Conservation (phyloP, 2,797 vertebrate genomes). For the Coregonus sp. region DNA sequence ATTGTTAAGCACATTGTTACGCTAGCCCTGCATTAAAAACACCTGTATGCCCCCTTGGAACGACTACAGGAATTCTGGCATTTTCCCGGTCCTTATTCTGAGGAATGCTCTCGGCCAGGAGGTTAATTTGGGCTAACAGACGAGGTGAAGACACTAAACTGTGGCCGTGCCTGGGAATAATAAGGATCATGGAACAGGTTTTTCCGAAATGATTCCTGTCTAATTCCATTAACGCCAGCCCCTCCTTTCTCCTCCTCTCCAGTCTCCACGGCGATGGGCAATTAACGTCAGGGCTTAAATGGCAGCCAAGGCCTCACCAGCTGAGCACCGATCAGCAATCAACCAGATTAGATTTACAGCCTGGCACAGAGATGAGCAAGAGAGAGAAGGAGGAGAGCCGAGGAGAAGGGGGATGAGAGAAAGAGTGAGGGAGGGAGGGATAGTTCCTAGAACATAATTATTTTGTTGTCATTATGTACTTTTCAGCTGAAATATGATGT, state of each 20-base stretch:
- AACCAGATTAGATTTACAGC: constrained; percentile 8
- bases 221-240: constrained; percentile 27
- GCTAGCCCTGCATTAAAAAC: neutral
- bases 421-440: neutral
- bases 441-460: neutral
- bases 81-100: neutral
- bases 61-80: neutral
- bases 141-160: constrained; percentile 15
- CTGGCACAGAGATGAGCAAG: neutral
- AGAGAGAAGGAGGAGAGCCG: neutral
- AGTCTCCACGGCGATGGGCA: neutral
- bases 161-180: constrained; percentile 34
- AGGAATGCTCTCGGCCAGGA: neutral
- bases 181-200: constrained; percentile 12
- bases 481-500: neutral
- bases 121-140: constrained; percentile 6
- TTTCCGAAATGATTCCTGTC: neutral
- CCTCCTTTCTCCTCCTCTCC: neutral
- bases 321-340: constrained; percentile 9
- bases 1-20: neutral
- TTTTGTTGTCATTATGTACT: neutral
- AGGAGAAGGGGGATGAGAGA: no score
- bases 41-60: neutral
- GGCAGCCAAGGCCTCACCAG: neutral
- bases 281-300: constrained; percentile 11